Percentiles rank a stretch among this genome's conserved stretches.
Conservation (phyloP, 2,113 vertebrate species). For the Danio rerio region GRCz12tu NC_133187.1:49322501-49323000, state of each 20-base stretch:
- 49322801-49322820: neutral
- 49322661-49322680: too few species aligned
- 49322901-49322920: constrained; percentile 11
- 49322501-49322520: too few species aligned
- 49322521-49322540: too few species aligned
- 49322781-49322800: constrained; percentile 11
- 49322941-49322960: neutral
- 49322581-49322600: neutral
- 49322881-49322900: constrained; percentile 12
- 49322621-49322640: too few species aligned
- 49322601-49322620: neutral
- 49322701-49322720: neutral
- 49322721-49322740: neutral
- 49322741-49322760: neutral
- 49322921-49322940: constrained; percentile 13
- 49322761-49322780: neutral
- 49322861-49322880: constrained; percentile 40
- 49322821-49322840: neutral
- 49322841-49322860: neutral
- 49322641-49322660: neutral
- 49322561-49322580: neutral
- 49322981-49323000: neutral
- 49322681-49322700: neutral
- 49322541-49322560: too few species aligned
- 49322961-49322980: neutral